Evolutionary conservation across 2,888 invertebrate species (phyloP).

Genomic region (Maniola hyperantus): DNA sequence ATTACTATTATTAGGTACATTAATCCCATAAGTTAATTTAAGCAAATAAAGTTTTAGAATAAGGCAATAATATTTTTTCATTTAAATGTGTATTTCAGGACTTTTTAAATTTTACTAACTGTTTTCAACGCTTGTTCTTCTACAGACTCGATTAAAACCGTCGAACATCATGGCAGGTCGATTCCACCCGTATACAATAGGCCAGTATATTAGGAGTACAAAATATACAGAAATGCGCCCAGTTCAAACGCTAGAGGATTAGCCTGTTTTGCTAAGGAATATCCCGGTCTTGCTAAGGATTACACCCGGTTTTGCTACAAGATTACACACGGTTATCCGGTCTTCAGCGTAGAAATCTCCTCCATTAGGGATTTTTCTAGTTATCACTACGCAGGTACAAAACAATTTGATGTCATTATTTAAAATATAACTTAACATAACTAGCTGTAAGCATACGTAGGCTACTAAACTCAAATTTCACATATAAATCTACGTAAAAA

Average conservation of each 20-base stretch:
- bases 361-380: slow-evolving; percentile 41
- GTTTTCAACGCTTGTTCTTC: slow-evolving; percentile 57
- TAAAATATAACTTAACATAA: slow-evolving; percentile 7
- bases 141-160: slow-evolving; percentile 55
- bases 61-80: background rate
- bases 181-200: slow-evolving; percentile 44
- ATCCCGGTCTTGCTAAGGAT: slow-evolving; percentile 21
- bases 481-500: background rate
- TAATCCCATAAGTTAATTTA: no score
- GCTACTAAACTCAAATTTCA: slow-evolving; percentile 2
- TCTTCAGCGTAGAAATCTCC: slow-evolving; percentile 39
- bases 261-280: slow-evolving; percentile 19
- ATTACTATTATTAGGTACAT: background rate
- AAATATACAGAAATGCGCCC: slow-evolving; percentile 31
- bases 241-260: slow-evolving; percentile 27
- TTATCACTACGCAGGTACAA: slow-evolving; percentile 38
- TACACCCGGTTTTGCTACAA: slow-evolving; percentile 21
- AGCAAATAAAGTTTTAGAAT: background rate
- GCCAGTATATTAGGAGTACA: slow-evolving; percentile 42
- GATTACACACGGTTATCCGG: slow-evolving; percentile 32
- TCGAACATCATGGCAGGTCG: slow-evolving; percentile 52
- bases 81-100: slow-evolving; percentile 58
- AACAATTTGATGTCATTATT: slow-evolving; percentile 17
- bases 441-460: background rate
- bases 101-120: slow-evolving; percentile 49